phyloP scores from a whole-genome alignment of 2,888 invertebrate species.

The Lamellibrachia columna region DNA sequence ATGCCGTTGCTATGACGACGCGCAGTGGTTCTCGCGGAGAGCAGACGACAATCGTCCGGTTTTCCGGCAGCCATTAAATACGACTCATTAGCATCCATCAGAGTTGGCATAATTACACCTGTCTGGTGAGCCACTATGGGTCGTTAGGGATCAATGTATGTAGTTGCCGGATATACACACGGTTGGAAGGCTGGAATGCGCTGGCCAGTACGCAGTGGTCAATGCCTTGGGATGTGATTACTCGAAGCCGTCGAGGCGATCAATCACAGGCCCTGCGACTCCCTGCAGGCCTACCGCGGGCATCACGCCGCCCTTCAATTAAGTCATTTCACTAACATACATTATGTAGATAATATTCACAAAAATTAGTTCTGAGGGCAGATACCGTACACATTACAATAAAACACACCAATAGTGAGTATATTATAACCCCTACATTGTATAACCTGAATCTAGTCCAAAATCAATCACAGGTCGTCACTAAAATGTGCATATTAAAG shows the following conservation, averaged over 20 bases:
- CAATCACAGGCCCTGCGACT: not conserved
- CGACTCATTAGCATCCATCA: not conserved
- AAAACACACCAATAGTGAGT: not conserved
- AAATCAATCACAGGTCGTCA: not conserved
- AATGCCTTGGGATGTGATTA: not conserved
- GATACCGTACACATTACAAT: not conserved
- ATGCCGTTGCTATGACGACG: not conserved
- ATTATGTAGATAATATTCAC: not conserved
- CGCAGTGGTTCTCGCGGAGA: not conserved
- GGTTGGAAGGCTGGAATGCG: not conserved
- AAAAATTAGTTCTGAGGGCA: not conserved
- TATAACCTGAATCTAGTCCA: not conserved
- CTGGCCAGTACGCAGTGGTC: not conserved
- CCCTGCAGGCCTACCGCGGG: not conserved
- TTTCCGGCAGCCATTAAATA: conserved; percentile 3
- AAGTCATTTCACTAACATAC: not conserved
- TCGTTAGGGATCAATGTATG: not conserved
- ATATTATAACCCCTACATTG: not conserved
- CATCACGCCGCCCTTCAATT: not conserved
- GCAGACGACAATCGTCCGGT: conserved; percentile 16
- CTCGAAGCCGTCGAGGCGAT: not conserved
- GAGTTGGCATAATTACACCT: not conserved
- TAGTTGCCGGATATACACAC: not conserved
- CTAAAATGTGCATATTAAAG: not conserved
- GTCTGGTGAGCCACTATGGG: not conserved